phyloP scores from a whole-genome alignment of 1,140 invertebrate genomes.

The Temnothorax curvispinosus region DNA sequence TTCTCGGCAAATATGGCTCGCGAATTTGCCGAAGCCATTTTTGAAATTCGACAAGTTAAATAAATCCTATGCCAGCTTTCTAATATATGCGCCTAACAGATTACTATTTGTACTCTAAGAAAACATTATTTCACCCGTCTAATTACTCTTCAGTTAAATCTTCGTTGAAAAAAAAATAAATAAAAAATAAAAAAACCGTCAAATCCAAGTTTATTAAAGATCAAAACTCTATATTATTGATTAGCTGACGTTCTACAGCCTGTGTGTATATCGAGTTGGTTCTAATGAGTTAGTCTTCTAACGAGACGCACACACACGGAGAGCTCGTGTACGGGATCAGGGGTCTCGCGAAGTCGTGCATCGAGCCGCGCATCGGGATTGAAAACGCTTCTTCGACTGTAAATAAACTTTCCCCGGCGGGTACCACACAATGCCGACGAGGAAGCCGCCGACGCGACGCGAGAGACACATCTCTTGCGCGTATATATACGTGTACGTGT shows the following conservation, averaged over 20 bases:
- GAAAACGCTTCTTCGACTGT: constrained; percentile 76
- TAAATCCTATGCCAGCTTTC: neutral
- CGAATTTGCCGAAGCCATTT: neutral
- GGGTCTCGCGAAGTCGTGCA: constrained; percentile 72
- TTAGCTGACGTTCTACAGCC: neutral
- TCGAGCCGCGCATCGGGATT: constrained; percentile 67
- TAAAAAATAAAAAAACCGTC: neutral
- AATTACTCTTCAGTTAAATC: neutral
- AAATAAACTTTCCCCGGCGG: constrained; percentile 78
- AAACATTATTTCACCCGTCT: neutral
- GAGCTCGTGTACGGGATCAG: constrained; percentile 63
- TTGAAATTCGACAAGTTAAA: neutral
- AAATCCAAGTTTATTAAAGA: neutral
- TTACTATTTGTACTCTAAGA: neutral
- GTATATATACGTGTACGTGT: constrained; percentile 65
- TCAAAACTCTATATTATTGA: constrained; percentile 5
- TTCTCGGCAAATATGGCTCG: neutral
- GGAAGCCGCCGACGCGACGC: constrained; percentile 41
- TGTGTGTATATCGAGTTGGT: constrained; percentile 34
- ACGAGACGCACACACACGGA: constrained; percentile 24
- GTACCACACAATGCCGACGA: constrained; percentile 63
- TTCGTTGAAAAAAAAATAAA: neutral
- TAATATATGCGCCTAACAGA: neutral
- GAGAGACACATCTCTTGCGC: constrained; percentile 41
- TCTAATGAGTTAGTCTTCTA: constrained; percentile 63